A percentile compares a stretch with the other conserved stretches of the same genome.
These are phyloP conservation scores for Arenicola marina DNA, from an alignment of 2,888 invertebrate species.

Conservation along the genomic window DNA sequence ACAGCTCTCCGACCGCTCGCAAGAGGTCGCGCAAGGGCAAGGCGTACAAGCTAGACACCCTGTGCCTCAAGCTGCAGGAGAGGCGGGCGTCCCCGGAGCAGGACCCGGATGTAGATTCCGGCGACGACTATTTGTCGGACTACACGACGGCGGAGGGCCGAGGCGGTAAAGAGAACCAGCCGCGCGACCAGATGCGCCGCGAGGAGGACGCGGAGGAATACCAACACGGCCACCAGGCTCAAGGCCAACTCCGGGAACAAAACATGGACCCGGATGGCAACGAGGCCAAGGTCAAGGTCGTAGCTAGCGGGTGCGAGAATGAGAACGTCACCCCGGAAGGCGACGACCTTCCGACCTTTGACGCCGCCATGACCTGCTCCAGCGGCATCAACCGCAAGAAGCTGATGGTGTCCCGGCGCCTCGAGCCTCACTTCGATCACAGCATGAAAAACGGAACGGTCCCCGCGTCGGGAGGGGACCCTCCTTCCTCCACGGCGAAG, in stretches of 20 bases:
- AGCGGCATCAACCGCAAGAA: neutral
- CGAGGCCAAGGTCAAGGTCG: too few relatives aligned
- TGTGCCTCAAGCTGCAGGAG: slow-evolving; percentile 45
- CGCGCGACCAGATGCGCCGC: neutral
- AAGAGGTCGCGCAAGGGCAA: slow-evolving; percentile 82
- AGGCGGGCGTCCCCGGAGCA: neutral
- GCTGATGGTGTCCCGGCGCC: neutral
- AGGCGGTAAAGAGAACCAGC: too few relatives aligned
- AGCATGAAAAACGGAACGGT: too few relatives aligned
- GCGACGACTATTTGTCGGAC: neutral
- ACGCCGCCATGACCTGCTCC: neutral
- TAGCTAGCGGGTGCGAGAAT: neutral
- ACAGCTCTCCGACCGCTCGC: slow-evolving; percentile 18
- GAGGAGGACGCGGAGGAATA: neutral
- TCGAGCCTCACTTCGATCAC: too few relatives aligned
- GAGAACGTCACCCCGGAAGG: neutral
- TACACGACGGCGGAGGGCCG: neutral
- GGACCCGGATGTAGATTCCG: neutral
- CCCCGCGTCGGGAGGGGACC: too few relatives aligned
- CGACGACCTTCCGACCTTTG: neutral
- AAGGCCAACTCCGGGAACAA: neutral
- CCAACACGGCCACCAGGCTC: neutral
- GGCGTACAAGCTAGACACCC: slow-evolving; percentile 76
- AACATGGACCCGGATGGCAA: neutral
- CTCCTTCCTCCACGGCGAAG: too few relatives aligned